phyloP scores from a whole-genome alignment of 2,113 vertebrate genomes.

The Anoura caudifer region DNA sequence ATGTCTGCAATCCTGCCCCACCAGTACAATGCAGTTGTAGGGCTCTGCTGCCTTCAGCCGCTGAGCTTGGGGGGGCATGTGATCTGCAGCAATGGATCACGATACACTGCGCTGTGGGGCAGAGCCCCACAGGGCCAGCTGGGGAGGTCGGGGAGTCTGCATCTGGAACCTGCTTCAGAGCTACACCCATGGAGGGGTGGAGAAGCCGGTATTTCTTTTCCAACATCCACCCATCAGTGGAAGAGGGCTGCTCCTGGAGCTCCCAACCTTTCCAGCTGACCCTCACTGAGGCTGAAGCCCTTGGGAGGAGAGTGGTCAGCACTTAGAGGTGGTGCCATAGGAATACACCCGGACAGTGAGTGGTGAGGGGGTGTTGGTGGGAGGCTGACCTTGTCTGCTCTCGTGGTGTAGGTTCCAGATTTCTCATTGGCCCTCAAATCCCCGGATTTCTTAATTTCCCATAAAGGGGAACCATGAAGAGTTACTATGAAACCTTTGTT shows the following conservation, averaged over 20 bases:
- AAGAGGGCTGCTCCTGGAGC: background rate
- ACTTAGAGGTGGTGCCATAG: accelerated
- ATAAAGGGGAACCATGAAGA: background rate
- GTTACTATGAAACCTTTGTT: background rate
- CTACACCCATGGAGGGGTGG: background rate
- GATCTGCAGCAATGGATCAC: background rate
- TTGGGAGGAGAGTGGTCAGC: too few species aligned
- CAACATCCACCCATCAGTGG: background rate
- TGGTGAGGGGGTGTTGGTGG: accelerated
- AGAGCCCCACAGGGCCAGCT: background rate
- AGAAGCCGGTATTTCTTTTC: background rate
- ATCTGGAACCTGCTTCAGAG: background rate
- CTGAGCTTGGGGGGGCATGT: background rate
- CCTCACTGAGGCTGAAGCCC: background rate
- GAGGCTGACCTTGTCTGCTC: background rate
- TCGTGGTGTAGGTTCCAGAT: too few species aligned
- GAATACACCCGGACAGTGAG: background rate
- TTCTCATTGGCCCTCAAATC: background rate
- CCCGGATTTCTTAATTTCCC: background rate
- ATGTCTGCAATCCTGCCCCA: background rate
- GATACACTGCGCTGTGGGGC: background rate
- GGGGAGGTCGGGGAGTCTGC: background rate
- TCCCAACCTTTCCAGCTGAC: background rate
- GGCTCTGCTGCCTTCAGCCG: background rate
- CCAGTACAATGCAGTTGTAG: background rate